Base-by-base conservation (phyloP, 1,140 invertebrate genomes). In the Solen grandis region DNA sequence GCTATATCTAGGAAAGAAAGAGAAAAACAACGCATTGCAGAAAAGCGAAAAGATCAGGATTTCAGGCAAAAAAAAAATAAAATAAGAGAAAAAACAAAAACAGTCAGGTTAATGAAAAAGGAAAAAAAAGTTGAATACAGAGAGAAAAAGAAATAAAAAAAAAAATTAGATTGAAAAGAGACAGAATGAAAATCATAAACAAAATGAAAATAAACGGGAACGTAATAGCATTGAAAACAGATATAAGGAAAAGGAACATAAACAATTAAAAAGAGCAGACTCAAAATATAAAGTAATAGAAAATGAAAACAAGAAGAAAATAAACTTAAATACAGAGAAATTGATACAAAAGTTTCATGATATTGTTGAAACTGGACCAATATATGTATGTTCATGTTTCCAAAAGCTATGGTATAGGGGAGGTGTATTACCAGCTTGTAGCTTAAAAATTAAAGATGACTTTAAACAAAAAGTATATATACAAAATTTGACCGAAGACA, bases 341-440 rank as follows among this genome's bases (percentile, higher is more conserved):
- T n/a, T n/a, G n/a, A 57, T 68, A 38, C 10, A 35, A 22, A 38
- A 4, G 35, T 79, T 79, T 63, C 76, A 79, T 52, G n/a, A 10
- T 19, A 19, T n/a, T 16, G 41, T 62, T 10, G 33, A 57, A 27
- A n/a, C 35, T 2, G 78, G 78, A 5, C 68, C 78, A 38, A 5
- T 29, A 4, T 80, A 62, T 59, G 22, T 70, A 5, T 83, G 82
- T n/a, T 25, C 60, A 29, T 83, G 54, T 55, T 83, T 75, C 57
- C 22, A 73, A 22, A 75, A 83, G 52, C 29, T 68, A 14, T 83
- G 62, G 70, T 84, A 78, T 63, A 68, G 52, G 73, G 60, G 82
- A 65, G 69, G 73, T 77, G 74, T 82, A 4, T 13, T 16, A 10
- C 22, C 60, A 31, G 66, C 46, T 65, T 5, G 52, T 19, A 73